These are phyloP conservation scores for Gymnothorax reevesii DNA, from an alignment of 2,797 vertebrate genomes.

Conservation along the genomic window DNA sequence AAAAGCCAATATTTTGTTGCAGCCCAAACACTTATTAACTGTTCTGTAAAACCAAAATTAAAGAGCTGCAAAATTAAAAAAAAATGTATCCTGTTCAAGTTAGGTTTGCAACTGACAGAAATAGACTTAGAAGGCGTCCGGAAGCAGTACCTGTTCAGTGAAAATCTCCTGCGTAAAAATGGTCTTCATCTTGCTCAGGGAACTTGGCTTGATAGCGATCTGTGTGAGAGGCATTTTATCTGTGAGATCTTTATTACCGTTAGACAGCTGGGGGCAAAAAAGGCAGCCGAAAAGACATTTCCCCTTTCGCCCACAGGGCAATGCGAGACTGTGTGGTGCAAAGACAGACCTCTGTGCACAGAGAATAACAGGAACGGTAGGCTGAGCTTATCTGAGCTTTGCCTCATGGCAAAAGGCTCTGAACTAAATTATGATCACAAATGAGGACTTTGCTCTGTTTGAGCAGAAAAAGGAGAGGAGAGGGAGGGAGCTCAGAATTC, in stretches of 20 bases:
- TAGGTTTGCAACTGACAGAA: not conserved
- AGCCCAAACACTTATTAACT: no score
- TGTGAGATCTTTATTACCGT: not conserved
- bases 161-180: slow-evolving; percentile 99
- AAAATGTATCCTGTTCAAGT: not conserved
- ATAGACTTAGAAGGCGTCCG: not conserved
- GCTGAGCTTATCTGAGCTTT: not conserved
- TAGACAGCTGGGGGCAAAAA: not conserved
- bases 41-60: not conserved
- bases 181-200: slow-evolving; percentile 98
- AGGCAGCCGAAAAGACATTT: not conserved
- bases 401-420: slow-evolving; percentile 8
- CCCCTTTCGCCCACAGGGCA: not conserved
- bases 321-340: not conserved
- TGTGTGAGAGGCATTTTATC: slow-evolving; percentile 52
- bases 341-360: not conserved
- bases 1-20: no score
- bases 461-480: not conserved
- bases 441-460: not conserved
- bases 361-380: not conserved
- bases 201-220: slow-evolving; percentile 98
- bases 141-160: slow-evolving; percentile 88
- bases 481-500: not conserved
- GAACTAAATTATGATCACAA: slow-evolving; percentile 26
- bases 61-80: not conserved